phyloP scores from a whole-genome alignment of 53 echinoderm and acorn worm genomes.

The Henricia sp. region DNA sequence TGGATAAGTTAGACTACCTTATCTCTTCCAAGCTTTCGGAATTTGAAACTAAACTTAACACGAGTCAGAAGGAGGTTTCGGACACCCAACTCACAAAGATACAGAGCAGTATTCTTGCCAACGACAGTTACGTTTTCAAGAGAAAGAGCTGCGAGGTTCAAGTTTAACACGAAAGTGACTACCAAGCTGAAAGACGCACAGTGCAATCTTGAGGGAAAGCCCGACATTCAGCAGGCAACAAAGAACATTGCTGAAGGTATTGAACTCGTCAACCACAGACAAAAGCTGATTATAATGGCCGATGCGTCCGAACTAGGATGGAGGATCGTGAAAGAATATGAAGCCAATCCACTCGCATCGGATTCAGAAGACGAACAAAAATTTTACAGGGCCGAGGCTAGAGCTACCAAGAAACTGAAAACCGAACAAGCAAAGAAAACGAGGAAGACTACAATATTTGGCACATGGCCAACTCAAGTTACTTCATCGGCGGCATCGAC shows the following conservation, averaged over 20 bases:
- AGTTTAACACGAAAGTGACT: neutral
- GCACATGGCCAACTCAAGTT: neutral
- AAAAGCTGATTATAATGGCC: conserved; percentile 1
- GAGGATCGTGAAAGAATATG: conserved; percentile 9
- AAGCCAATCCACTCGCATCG: neutral
- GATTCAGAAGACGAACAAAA: conserved; percentile 7
- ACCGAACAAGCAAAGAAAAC: conserved; percentile 6
- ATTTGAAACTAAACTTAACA: neutral
- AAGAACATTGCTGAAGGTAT: conserved; percentile 5
- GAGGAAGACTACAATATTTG: neutral
- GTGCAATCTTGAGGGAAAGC: neutral
- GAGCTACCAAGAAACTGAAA: conserved; percentile 3
- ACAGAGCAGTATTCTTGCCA: neutral
- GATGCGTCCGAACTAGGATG: neutral
- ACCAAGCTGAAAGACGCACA: conserved; percentile 8
- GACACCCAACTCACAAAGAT: conserved; percentile 3
- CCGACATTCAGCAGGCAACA: neutral
- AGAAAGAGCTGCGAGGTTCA: conserved; percentile 5
- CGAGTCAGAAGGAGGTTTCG: neutral
- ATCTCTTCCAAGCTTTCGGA: conserved; percentile 7
- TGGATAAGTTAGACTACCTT: neutral
- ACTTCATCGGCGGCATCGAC: neutral
- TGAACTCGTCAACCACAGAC: neutral
- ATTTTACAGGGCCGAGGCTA: neutral
- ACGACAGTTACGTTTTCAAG: conserved; percentile 8